These are phyloP conservation scores for Petrocephalus microphthalmus DNA, from an alignment of 2,113 vertebrate species.

Conservation along the genomic window DNA sequence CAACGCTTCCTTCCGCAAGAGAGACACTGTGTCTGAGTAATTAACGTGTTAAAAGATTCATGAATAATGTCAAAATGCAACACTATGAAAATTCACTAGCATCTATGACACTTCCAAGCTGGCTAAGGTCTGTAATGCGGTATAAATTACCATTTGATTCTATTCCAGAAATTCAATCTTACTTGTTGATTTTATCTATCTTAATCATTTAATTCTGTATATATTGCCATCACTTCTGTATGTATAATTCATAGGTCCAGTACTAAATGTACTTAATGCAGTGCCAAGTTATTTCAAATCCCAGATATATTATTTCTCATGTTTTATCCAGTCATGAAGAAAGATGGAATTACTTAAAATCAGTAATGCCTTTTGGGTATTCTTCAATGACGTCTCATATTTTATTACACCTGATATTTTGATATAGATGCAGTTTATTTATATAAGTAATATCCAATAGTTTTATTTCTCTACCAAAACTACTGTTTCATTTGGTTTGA, in stretches of 20 bases:
- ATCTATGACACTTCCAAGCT: not conserved
- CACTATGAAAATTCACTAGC: not conserved
- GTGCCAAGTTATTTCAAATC: not conserved
- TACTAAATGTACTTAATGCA: not conserved
- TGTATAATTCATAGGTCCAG: not conserved
- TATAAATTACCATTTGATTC: not conserved
- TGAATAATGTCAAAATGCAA: not conserved
- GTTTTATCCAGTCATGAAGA: not conserved
- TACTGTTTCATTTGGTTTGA: not conserved
- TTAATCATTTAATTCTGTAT: not conserved
- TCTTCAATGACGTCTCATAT: not conserved
- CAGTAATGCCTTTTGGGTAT: not conserved
- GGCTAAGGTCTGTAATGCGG: not conserved
- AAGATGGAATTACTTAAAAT: not conserved
- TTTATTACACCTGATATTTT: not conserved
- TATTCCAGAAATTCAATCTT: not conserved
- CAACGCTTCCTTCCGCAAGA: not conserved
- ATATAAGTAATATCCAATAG: not conserved
- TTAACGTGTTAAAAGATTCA: not conserved
- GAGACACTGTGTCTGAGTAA: not conserved
- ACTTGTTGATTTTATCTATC: not conserved
- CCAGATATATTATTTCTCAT: not conserved
- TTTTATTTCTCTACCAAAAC: not conserved
- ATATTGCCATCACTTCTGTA: not conserved
- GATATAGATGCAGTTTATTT: not conserved